Conservation (phyloP, 1,140 invertebrate genomes). For the Bradynema listronoti region DNA sequence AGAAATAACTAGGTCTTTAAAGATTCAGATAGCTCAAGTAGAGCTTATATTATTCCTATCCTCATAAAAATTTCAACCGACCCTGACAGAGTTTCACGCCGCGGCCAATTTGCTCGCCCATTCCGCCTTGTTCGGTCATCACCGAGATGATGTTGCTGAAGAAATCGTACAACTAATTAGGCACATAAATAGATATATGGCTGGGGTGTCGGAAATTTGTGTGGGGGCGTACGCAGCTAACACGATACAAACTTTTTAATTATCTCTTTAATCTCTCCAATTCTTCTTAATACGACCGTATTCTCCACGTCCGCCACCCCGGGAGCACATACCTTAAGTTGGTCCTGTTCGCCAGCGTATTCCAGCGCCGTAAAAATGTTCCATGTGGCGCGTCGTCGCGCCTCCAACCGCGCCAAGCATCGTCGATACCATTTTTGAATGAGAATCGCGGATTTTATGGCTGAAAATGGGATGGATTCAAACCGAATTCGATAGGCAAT, state of each 20-base stretch:
- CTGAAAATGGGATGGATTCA: slow-evolving; percentile 31
- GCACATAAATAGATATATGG: slow-evolving; percentile 12
- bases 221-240: too few relatives aligned
- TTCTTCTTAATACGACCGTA: too few relatives aligned
- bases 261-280: too few relatives aligned
- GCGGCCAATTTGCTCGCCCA: slow-evolving; percentile 10
- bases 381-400: slow-evolving; percentile 78
- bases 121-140: slow-evolving; percentile 32
- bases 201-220: too few relatives aligned
- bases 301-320: too few relatives aligned
- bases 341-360: slow-evolving; percentile 85
- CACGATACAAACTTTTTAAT: too few relatives aligned
- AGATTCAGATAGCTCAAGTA: too few relatives aligned
- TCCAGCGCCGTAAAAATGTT: slow-evolving; percentile 82
- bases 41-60: too few relatives aligned
- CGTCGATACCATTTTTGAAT: slow-evolving; percentile 86
- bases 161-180: slow-evolving; percentile 75
- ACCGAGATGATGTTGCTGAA: slow-evolving; percentile 71
- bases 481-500: background rate
- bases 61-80: too few relatives aligned
- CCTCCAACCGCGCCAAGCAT: slow-evolving; percentile 76
- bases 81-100: slow-evolving; percentile 35
- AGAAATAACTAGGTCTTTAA: too few relatives aligned
- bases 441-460: slow-evolving; percentile 75
- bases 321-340: slow-evolving; percentile 73